Percentiles rank a stretch among this genome's conserved stretches.
Evolutionary conservation across 2,113 vertebrate species (phyloP).

Genomic region (Anhinga anhinga): DNA sequence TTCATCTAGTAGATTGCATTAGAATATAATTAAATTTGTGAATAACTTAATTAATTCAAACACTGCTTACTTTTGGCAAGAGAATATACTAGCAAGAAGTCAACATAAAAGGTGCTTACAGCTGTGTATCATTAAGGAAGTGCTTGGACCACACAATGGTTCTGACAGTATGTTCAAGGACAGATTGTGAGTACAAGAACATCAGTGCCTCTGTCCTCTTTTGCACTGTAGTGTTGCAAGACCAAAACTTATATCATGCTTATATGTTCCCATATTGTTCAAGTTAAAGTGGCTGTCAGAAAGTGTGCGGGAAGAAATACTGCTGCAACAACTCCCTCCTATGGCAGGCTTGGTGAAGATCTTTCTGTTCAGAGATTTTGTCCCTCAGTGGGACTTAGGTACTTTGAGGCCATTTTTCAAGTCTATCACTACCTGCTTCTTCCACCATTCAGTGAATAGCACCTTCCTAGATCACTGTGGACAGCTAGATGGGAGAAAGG

Average conservation of each 20-base stretch:
- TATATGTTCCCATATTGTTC: background rate
- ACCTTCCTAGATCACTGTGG: background rate
- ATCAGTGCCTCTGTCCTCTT: background rate
- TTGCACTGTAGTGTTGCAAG: background rate
- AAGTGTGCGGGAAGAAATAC: background rate
- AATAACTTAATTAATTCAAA: background rate
- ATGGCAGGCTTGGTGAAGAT: background rate
- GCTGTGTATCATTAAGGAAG: background rate
- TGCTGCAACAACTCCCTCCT: constrained; percentile 18
- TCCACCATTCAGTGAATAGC: background rate
- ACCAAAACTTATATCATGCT: background rate
- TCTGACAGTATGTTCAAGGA: background rate
- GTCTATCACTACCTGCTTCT: background rate
- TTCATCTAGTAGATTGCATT: constrained; percentile 6
- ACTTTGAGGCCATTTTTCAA: background rate
- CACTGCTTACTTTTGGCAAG: background rate
- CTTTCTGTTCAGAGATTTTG: background rate
- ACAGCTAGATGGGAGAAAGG: background rate
- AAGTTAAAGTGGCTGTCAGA: background rate
- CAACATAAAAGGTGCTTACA: background rate
- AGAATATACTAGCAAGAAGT: background rate
- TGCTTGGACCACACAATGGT: background rate
- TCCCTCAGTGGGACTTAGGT: background rate
- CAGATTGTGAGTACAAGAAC: background rate
- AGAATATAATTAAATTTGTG: background rate